Base-by-base conservation (phyloP, 64 coral and sea anemone genomes). In the Montipora capricornis region DNA sequence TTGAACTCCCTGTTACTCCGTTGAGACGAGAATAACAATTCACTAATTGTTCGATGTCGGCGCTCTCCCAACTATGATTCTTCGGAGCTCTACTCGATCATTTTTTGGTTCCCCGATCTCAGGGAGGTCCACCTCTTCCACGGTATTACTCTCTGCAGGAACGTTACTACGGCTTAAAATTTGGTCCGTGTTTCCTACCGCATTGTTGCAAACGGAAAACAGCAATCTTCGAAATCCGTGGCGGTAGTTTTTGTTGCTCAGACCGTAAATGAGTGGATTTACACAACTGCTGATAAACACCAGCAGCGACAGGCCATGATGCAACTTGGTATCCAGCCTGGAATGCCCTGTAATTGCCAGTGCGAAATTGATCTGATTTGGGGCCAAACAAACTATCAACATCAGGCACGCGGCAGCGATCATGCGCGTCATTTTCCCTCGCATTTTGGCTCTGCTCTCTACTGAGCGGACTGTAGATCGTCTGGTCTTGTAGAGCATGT, bases 351-450 rank as follows among this genome's bases (percentile, higher is more conserved):
- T 59, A 44, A 50, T 71, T 50, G 66, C 82, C 66, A 86, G 47
- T 16, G 66, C 62, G 64, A 46, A 49, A 17, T 69, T 86, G 62
- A n/a, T 86, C 82, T 86, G 82, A 86, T n/a, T 86, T 22, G 64
- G 82, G 10, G 82, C 66, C 17, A 71, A 22, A 71, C 62, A 86
- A 4, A 86, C 4, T 5, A 20, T 73, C 17, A 71, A 12, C 19
- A 50, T 20, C 45, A 73, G 16, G 10, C 82, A 86, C 5, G 66
- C 47, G 3, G 17, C 2, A 12, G 59, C 82, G 3, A 86, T 44
- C 82, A 53, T 86, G 0, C 64, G 82, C 19, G 82, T 86, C 13
- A 86, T 86, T 71, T 86, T 86, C 64, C 82, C 82, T 17, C 82
- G 82, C 62, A 86, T 69, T 71, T 86, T 86, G 11, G 82, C 64